Conservation (phyloP, 2,113 vertebrate genomes). For the Amphiprion percula region DNA sequence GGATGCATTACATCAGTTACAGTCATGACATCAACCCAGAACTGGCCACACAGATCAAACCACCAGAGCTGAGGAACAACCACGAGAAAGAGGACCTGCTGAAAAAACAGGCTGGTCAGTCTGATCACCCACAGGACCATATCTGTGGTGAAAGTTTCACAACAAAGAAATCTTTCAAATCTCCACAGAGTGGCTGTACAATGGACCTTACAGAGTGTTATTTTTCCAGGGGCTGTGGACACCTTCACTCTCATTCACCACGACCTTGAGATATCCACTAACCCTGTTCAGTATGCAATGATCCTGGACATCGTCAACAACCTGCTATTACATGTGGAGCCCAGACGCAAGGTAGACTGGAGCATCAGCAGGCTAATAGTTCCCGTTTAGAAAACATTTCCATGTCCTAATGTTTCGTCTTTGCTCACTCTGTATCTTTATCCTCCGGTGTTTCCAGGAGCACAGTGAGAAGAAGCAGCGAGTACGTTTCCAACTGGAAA, state of each 20-base stretch:
- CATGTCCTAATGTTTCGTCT: not conserved
- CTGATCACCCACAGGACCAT: not conserved
- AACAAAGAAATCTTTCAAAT: not conserved
- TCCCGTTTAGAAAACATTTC: not conserved
- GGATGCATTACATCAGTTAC: slow-evolving; percentile 99
- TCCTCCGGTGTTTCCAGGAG: slow-evolving; percentile 83
- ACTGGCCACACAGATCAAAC: slow-evolving; percentile 96
- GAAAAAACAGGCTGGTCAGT: slow-evolving; percentile 95
- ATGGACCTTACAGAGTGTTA: not conserved
- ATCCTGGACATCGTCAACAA: slow-evolving; percentile 99
- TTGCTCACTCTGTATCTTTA: not conserved
- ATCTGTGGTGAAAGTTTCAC: not conserved
- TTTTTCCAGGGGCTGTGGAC: slow-evolving; percentile 91
- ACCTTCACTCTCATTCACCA: slow-evolving; percentile 99
- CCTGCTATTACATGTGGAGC: slow-evolving; percentile 95
- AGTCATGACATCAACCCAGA: slow-evolving; percentile 98
- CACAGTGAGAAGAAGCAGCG: slow-evolving; percentile 99
- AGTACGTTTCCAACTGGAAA: slow-evolving; percentile 98
- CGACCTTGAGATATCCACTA: slow-evolving; percentile 97
- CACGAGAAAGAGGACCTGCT: slow-evolving; percentile 97
- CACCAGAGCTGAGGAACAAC: slow-evolving; percentile 89
- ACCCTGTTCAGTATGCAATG: slow-evolving; percentile 98
- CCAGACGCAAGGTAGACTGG: slow-evolving; percentile 91
- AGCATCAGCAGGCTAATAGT: not conserved
- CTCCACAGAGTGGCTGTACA: not conserved